Evolutionary conservation across 2,888 invertebrate species (phyloP).

Genomic region (Drosophila affinis): DNA sequence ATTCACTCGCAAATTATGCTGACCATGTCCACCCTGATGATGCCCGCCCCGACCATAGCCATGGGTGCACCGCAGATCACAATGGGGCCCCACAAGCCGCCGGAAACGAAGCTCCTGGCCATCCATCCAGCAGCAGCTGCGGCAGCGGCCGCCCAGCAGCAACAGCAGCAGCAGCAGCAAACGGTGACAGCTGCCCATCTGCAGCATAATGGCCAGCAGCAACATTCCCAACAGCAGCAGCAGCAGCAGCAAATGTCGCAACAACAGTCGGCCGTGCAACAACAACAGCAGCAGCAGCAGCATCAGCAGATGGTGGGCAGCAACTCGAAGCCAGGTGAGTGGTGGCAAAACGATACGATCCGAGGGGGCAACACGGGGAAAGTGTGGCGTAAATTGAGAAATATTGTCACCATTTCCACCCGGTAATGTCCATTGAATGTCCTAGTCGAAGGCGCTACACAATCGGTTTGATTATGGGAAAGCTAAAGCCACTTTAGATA

Average conservation of each 20-base stretch:
- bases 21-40: slow-evolving; percentile 84
- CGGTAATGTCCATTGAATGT: slow-evolving; percentile 24
- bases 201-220: slow-evolving; percentile 74
- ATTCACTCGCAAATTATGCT: slow-evolving; percentile 83
- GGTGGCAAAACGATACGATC: neutral
- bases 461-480: neutral
- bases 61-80: slow-evolving; percentile 84
- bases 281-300: slow-evolving; percentile 63
- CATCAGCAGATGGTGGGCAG: slow-evolving; percentile 75
- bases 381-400: slow-evolving; percentile 46
- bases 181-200: slow-evolving; percentile 67
- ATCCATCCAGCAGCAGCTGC: slow-evolving; percentile 83
- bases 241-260: slow-evolving; percentile 45
- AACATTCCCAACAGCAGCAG: slow-evolving; percentile 70
- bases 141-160: slow-evolving; percentile 75
- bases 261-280: slow-evolving; percentile 38
- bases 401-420: slow-evolving; percentile 38
- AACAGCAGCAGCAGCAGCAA: slow-evolving; percentile 72
- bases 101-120: slow-evolving; percentile 84
- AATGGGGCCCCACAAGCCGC: slow-evolving; percentile 84
- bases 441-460: neutral
- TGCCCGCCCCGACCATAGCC: slow-evolving; percentile 84
- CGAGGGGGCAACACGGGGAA: slow-evolving; percentile 15
- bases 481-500: too few relatives aligned
- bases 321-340: slow-evolving; percentile 83